Percentiles rank a stretch among this genome's conserved stretches.
Conservation (phyloP, 2,113 vertebrate genomes). For the Tyto alba region DNA sequence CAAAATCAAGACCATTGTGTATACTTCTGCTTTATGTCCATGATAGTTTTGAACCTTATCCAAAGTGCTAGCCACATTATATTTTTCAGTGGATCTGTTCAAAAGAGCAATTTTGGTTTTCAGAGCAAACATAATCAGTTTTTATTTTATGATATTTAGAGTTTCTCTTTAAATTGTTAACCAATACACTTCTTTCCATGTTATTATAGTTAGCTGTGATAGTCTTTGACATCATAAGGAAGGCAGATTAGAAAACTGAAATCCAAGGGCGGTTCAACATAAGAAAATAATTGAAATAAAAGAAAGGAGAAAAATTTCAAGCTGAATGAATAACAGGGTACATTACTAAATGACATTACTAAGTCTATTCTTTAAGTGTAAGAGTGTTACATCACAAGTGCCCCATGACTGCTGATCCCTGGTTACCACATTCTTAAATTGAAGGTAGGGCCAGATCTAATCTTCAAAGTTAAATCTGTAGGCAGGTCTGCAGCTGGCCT, state of each 20-base stretch:
- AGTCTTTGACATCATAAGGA: not conserved
- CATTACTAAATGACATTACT: not conserved
- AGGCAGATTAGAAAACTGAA: not conserved
- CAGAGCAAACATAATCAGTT: not conserved
- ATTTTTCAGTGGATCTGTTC: not conserved
- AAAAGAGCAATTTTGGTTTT: not conserved
- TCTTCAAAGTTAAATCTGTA: not conserved
- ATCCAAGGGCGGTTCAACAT: not conserved
- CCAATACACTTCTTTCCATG: not conserved
- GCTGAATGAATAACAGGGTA: not conserved
- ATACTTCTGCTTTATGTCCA: not conserved
- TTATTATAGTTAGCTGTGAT: not conserved
- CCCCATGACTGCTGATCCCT: not conserved
- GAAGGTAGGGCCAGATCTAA: not conserved
- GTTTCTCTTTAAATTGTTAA: not conserved
- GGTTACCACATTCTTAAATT: not conserved
- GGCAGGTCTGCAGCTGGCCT: not conserved
- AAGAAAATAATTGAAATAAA: not conserved
- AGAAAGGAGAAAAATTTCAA: not conserved
- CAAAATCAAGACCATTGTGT: constrained; percentile 20
- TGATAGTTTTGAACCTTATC: not conserved
- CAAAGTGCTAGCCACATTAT: not conserved
- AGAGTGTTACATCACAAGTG: not conserved
- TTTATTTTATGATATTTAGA: not conserved
- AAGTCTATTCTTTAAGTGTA: not conserved